Evolutionary conservation across 2,113 vertebrate genomes (phyloP), one percentile per base, ranked within the genome.

Genomic region (Crotalus tigris): DNA sequence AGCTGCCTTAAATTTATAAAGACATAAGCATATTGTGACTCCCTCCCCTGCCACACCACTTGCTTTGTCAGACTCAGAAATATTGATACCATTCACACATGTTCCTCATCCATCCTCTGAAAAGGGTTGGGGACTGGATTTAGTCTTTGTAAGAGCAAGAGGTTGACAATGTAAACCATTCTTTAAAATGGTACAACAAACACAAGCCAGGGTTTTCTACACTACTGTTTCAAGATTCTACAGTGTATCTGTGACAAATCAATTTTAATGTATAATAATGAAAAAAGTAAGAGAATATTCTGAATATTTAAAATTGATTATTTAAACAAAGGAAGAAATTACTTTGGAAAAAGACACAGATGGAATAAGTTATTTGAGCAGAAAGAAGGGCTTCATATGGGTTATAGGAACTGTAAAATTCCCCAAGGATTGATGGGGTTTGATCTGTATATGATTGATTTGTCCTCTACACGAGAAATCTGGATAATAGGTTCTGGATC

Each of bases 1-100:
- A 95, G 95, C 95, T 96, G 94, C 91, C 94, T 95, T 93, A 87
- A 44, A 88, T 95, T 93, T 94, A 89, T 93, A 93, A 94, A 87
- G 33, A 93, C 44, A 95, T 91, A 88, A 92, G 54, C 94, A 92
- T 96, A 49, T 91, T 93, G 94, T 64, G 69, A 91, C 91, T 92
- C 92, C 51, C 64, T 94, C 92, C 39, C 26, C 1, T 21, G 13
- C 51, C 29, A 3, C 15, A 17, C 51, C 33, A 81, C 33, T 85
- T 33, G 11, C 64, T 95, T 96, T 94, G 61, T 89, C 93, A 92
- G 92, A 95, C 91, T 94, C 90, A 90, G 61, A 95, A 87, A 90
- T 93, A 94, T 33, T 95, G 94, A 92, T 94, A 94, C 11, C 2
- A 88, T 90, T 93, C 91, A 55, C 58, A 23, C 7, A 46, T 88